Evolutionary conservation across 1,140 invertebrate species (phyloP), one percentile per base, ranked within the genome.

Genomic region (Leptinotarsa defecta): DNA sequence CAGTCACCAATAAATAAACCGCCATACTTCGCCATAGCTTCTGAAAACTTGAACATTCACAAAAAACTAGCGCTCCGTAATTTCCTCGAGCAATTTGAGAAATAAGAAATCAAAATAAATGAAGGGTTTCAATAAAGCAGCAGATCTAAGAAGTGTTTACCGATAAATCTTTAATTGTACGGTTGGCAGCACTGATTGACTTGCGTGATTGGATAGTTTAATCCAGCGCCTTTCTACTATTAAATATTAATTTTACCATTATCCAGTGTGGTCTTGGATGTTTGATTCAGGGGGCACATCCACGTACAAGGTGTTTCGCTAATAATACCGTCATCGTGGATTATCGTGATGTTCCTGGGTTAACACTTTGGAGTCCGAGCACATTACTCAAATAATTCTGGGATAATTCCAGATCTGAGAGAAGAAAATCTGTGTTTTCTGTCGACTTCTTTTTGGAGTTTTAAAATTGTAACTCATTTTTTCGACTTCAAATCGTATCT

Each of bases 191-290:
- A 62, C 13, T 52, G n/a, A 34, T 67, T 19, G 73, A 62, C 17
- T 74, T 49, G 73, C 73, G 73, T 74, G 73, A 74, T 74, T 74
- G 65, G 65, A 70, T 61, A 69, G 73, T 70, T 74, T 74, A 74
- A 74, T 68, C 73, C 68, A 57, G 73, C 73, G 73, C 73, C 73
- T 74, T 17, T 61, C 48, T 1, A 22, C 19, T 15, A 61, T 74
- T 62, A 74, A 74, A 61, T 70, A 74, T 74, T 74, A 68, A 74
- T 43, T 17, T 57, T 57, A 34, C 62, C 15, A 73, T 57, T 57
- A 57, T 57, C 52, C 52, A 57, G 52, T 57, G 52, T 57, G 52
- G 52, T 57, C 52, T 57, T 57, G 4, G 17, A 57, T 57, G 52
- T 57, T 57, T 15, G 52, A 57, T 57, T 57, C 52, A n/a, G n/a